phyloP scores from a whole-genome alignment of 2,797 vertebrate genomes.

The Hippoglossus hippoglossus region DNA sequence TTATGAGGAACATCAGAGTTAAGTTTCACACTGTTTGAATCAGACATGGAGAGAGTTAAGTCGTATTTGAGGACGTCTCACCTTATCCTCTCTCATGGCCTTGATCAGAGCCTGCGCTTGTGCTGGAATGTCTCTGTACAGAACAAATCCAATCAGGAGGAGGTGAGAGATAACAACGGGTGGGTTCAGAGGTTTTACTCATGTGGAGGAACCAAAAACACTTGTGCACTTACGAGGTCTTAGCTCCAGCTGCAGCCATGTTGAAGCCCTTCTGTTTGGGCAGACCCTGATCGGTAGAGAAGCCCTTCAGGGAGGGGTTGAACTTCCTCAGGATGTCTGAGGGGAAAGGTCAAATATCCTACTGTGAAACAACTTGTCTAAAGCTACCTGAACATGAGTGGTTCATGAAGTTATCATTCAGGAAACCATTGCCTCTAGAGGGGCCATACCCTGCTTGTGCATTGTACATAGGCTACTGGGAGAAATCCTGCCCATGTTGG shows the following conservation, averaged over 20 bases:
- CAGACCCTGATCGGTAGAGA: conserved; percentile 80
- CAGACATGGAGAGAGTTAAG: not conserved
- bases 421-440: no score
- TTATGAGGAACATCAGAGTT: conserved; percentile 24
- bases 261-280: conserved; percentile 85
- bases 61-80: conserved; percentile 63
- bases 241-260: conserved; percentile 82
- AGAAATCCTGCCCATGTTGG: no score
- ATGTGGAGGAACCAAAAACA: not conserved
- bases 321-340: conserved; percentile 94
- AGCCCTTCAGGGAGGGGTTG: conserved; percentile 87
- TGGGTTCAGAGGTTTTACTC: not conserved
- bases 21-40: not conserved
- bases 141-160: conserved; percentile 9
- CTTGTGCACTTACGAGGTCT: conserved; percentile 80
- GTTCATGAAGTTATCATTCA: no score
- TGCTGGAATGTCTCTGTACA: conserved; percentile 83
- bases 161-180: not conserved
- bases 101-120: conserved; percentile 85
- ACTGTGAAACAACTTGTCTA: not conserved
- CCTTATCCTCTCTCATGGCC: conserved; percentile 84
- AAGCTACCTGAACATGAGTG: no score
- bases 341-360: not conserved
- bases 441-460: no score
- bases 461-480: no score